These are phyloP conservation scores for Abscondita cerata DNA, from an alignment of 2,888 invertebrate species.

Conservation along the genomic window DNA sequence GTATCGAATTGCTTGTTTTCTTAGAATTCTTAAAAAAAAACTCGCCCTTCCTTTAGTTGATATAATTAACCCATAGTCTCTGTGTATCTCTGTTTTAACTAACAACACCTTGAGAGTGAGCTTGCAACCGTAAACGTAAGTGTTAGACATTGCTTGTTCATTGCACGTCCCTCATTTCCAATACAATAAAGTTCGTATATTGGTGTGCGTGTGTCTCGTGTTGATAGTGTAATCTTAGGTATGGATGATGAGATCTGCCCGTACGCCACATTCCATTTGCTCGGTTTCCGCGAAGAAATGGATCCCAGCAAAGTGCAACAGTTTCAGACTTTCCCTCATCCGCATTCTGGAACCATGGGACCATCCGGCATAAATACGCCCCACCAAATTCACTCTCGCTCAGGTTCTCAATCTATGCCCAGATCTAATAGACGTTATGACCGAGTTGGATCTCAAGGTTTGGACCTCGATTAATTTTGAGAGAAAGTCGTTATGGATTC, in stretches of 20 bases:
- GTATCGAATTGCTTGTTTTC: too few species aligned
- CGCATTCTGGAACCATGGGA: slow-evolving; percentile 83
- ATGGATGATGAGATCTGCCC: slow-evolving; percentile 98
- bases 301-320: slow-evolving; percentile 90
- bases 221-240: slow-evolving; percentile 62
- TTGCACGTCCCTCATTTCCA: slow-evolving; percentile 23
- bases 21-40: background rate
- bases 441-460: slow-evolving; percentile 59
- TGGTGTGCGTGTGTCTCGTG: background rate
- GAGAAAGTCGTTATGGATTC: background rate
- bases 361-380: slow-evolving; percentile 73
- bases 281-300: slow-evolving; percentile 96
- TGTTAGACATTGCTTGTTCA: slow-evolving; percentile 27
- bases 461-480: slow-evolving; percentile 5
- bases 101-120: slow-evolving; percentile 34
- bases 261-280: slow-evolving; percentile 94
- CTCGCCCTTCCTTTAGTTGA: background rate
- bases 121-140: slow-evolving; percentile 35
- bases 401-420: slow-evolving; percentile 90
- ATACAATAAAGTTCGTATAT: background rate
- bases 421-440: slow-evolving; percentile 58
- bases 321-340: slow-evolving; percentile 88
- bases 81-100: slow-evolving; percentile 25
- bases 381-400: slow-evolving; percentile 81
- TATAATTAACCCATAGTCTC: slow-evolving; percentile 5